Evolutionary conservation across 2,797 vertebrate species (phyloP).

Genomic region (Siniperca obscura): DNA sequence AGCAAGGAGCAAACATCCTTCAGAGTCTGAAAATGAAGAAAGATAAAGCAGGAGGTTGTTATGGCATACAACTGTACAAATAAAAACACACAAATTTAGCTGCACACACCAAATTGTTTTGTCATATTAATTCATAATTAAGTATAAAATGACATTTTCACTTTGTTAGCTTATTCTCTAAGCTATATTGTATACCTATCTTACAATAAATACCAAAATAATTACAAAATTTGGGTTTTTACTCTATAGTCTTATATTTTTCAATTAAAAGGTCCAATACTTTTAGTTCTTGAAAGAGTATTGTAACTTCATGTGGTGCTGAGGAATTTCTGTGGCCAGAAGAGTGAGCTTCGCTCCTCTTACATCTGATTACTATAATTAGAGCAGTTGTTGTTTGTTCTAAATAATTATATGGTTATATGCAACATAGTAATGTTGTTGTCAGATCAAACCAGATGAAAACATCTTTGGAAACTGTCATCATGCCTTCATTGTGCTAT

Average conservation of each 20-base stretch:
- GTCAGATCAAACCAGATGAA: too few relatives aligned
- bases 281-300: not conserved
- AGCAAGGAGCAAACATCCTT: constrained; percentile 88
- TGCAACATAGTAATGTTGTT: too few relatives aligned
- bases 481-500: too few relatives aligned
- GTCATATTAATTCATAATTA: not conserved
- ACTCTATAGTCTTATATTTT: not conserved
- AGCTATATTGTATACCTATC: not conserved
- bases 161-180: not conserved
- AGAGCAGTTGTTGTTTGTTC: not conserved
- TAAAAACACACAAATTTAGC: constrained; percentile 3
- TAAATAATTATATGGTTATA: not conserved
- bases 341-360: not conserved
- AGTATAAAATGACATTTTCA: not conserved
- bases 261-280: not conserved
- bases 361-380: not conserved
- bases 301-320: too few relatives aligned
- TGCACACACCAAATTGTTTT: not conserved
- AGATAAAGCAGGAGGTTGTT: constrained; percentile 2
- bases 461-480: too few relatives aligned
- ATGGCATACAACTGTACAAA: not conserved
- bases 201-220: not conserved
- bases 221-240: too few relatives aligned
- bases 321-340: too few relatives aligned
- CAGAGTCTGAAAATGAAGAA: constrained; percentile 83